phyloP scores from a whole-genome alignment of 2,888 invertebrate genomes.

The Lagria hirta region DNA sequence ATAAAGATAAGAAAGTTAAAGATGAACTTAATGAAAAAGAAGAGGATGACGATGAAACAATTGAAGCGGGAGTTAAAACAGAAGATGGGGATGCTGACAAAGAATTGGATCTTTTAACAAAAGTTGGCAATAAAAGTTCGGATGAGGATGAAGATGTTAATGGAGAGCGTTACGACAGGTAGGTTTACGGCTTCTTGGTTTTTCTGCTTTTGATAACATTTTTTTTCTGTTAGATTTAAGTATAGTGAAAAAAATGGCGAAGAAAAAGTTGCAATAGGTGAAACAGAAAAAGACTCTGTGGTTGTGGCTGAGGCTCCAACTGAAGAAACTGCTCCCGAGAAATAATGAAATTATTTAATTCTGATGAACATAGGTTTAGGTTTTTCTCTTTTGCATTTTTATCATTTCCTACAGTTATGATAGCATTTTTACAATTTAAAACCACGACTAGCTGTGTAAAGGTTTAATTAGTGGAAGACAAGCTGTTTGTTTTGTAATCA shows the following conservation, averaged over 20 bases:
- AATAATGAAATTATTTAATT: slow-evolving; percentile 11
- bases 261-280: slow-evolving; percentile 31
- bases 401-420: background rate
- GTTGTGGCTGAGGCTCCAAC: slow-evolving; percentile 24
- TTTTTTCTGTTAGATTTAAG: slow-evolving; percentile 44
- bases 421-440: background rate
- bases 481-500: too few relatives aligned
- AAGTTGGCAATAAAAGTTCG: slow-evolving; percentile 63
- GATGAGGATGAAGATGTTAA: slow-evolving; percentile 71
- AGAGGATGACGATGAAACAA: slow-evolving; percentile 24
- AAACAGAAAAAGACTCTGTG: slow-evolving; percentile 16
- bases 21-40: too few relatives aligned
- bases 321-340: slow-evolving; percentile 23
- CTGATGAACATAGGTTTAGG: slow-evolving; percentile 3
- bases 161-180: slow-evolving; percentile 55
- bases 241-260: slow-evolving; percentile 50
- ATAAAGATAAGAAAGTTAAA: too few relatives aligned
- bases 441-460: too few relatives aligned
- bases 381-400: background rate
- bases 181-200: slow-evolving; percentile 18
- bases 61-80: slow-evolving; percentile 12
- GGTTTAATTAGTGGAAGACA: too few relatives aligned
- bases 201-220: slow-evolving; percentile 3
- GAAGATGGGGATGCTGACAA: slow-evolving; percentile 68
- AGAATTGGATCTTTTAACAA: slow-evolving; percentile 73